A percentile compares a stretch with the other conserved stretches of the same genome.
Evolutionary conservation across 2,797 vertebrate genomes (phyloP).

Genomic region (Mormyrops attenuatus): DNA sequence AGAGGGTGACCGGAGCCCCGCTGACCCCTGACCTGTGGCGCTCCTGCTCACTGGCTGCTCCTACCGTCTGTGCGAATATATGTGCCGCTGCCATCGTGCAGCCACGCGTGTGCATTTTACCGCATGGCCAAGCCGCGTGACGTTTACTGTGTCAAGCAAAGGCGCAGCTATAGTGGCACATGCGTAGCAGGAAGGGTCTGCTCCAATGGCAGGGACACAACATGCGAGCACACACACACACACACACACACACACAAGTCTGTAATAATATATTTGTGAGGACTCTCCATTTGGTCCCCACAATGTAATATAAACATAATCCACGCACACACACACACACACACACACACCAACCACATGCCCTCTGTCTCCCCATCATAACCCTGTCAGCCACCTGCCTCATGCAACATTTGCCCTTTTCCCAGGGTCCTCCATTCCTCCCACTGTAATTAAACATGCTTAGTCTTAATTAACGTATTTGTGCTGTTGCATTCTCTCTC

Average conservation of each 20-base stretch:
- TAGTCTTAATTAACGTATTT: neutral
- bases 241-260: neutral
- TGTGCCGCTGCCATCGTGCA: neutral
- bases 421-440: neutral
- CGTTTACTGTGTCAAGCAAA: neutral
- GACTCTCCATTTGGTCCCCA: no score
- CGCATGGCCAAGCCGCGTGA: neutral
- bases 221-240: neutral
- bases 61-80: neutral
- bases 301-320: neutral
- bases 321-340: neutral
- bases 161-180: neutral
- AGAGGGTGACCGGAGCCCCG: neutral
- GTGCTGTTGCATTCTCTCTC: neutral
- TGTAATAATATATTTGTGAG: no score
- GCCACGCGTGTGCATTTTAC: neutral
- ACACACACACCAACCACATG: neutral
- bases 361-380: neutral
- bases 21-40: neutral
- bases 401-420: neutral
- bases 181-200: neutral
- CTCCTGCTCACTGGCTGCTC: neutral
- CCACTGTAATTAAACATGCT: neutral
- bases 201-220: neutral
- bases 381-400: neutral